These are phyloP conservation scores for Neodiprion fabricii DNA, from an alignment of 1,140 invertebrate species.

Conservation along the genomic window DNA sequence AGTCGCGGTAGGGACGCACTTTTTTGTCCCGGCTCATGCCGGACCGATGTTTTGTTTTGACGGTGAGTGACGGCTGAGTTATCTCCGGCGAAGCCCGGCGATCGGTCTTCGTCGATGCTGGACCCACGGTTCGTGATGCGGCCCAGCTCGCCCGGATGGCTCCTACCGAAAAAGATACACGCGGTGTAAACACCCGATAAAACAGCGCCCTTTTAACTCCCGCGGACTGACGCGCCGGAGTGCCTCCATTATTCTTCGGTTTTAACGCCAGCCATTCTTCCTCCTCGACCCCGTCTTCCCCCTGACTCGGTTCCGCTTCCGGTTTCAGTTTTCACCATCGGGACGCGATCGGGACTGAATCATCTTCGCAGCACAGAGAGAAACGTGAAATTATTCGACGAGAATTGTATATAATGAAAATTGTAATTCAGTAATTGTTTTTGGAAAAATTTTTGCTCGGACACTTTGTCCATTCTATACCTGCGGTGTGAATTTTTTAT, in stretches of 20 bases:
- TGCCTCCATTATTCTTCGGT: background rate
- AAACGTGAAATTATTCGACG: too few species aligned
- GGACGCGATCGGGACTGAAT: too few species aligned
- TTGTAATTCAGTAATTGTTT: too few species aligned
- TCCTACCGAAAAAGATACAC: background rate
- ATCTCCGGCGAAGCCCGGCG: slow-evolving; percentile 34
- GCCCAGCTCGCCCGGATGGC: background rate
- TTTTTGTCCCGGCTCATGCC: background rate
- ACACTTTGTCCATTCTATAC: too few species aligned
- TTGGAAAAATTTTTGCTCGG: too few species aligned
- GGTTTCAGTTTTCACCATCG: too few species aligned
- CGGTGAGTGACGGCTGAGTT: slow-evolving; percentile 43
- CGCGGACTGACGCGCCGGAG: too few species aligned
- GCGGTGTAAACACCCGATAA: background rate
- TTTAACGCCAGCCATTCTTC: background rate
- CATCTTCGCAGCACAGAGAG: too few species aligned
- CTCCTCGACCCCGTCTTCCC: background rate
- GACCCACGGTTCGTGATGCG: slow-evolving; percentile 6
- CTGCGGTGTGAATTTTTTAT: too few species aligned
- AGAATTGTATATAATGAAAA: too few species aligned
- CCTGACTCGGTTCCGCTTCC: too few species aligned
- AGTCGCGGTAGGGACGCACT: too few species aligned
- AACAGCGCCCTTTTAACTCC: background rate
- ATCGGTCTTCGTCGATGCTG: slow-evolving; percentile 48
- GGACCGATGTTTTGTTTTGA: slow-evolving; percentile 45